Evolutionary conservation across 2,113 vertebrate genomes (phyloP).

Genomic region (Hippoglossus stenolepis): DNA sequence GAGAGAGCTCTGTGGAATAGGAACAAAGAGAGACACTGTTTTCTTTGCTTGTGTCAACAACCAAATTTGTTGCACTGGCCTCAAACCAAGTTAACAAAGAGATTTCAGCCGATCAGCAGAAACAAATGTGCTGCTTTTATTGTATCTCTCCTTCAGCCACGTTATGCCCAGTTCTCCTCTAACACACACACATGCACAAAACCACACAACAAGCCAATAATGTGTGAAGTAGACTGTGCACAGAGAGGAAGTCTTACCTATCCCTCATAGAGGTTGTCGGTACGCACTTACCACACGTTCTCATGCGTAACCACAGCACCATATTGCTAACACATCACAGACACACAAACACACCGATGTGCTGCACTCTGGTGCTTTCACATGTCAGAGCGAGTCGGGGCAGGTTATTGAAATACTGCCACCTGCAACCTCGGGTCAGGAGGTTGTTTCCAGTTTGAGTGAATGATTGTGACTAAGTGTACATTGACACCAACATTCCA

Average conservation of each 20-base stretch:
- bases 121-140: slow-evolving; percentile 56
- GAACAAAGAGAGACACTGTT: slow-evolving; percentile 57
- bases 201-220: neutral
- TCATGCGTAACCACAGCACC: slow-evolving; percentile 3
- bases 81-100: slow-evolving; percentile 41
- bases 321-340: slow-evolving; percentile 16
- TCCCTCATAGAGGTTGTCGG: neutral
- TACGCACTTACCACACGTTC: slow-evolving; percentile 20
- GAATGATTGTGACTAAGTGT: neutral
- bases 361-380: neutral
- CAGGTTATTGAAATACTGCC: slow-evolving; percentile 30
- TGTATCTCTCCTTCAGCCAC: slow-evolving; percentile 34
- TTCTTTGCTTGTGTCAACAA: slow-evolving; percentile 71
- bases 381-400: slow-evolving; percentile 39
- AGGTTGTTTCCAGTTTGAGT: slow-evolving; percentile 19
- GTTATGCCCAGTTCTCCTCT: neutral
- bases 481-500: no score
- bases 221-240: neutral
- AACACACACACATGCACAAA: neutral
- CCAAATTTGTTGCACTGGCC: slow-evolving; percentile 52
- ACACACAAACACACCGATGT: slow-evolving; percentile 9
- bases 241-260: slow-evolving; percentile 33
- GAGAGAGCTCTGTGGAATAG: slow-evolving; percentile 20
- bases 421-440: neutral
- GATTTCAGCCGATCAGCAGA: slow-evolving; percentile 60